These are phyloP conservation scores for Dicrurus megarhynchus DNA, from an alignment of 2,113 vertebrate species.

Conservation along the genomic window DNA sequence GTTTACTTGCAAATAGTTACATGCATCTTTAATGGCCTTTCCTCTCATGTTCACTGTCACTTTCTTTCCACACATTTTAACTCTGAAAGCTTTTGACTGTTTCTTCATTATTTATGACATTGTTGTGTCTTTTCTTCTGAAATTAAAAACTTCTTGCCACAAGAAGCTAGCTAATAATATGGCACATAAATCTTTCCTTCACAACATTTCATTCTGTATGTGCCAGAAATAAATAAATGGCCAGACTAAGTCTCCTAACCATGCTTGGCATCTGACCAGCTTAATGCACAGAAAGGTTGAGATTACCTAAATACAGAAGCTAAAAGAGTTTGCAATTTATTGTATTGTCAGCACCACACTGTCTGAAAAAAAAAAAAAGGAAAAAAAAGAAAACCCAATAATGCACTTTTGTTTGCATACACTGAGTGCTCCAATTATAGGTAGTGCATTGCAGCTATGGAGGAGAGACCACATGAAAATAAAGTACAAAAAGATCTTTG, in stretches of 20 bases:
- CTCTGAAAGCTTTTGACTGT: constrained; percentile 67
- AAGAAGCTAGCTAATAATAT: constrained; percentile 56
- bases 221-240: constrained; percentile 52
- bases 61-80: constrained; percentile 62
- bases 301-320: constrained; percentile 28
- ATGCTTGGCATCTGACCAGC: constrained; percentile 48
- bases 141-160: constrained; percentile 63
- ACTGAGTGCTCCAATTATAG: neutral
- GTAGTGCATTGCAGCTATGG: neutral
- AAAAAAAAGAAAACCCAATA: neutral
- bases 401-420: neutral
- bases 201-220: constrained; percentile 8
- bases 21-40: constrained; percentile 55
- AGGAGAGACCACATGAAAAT: neutral
- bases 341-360: constrained; percentile 8
- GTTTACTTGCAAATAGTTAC: constrained; percentile 58
- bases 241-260: constrained; percentile 5
- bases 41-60: constrained; percentile 51
- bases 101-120: constrained; percentile 69
- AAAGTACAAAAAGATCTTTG: neutral
- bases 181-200: constrained; percentile 47
- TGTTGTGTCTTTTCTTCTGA: constrained; percentile 66
- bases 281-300: constrained; percentile 44
- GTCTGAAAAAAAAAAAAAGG: neutral
- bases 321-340: constrained; percentile 44